Conservation (phyloP, 2,113 vertebrate genomes). For the Nothocercus julius region DNA sequence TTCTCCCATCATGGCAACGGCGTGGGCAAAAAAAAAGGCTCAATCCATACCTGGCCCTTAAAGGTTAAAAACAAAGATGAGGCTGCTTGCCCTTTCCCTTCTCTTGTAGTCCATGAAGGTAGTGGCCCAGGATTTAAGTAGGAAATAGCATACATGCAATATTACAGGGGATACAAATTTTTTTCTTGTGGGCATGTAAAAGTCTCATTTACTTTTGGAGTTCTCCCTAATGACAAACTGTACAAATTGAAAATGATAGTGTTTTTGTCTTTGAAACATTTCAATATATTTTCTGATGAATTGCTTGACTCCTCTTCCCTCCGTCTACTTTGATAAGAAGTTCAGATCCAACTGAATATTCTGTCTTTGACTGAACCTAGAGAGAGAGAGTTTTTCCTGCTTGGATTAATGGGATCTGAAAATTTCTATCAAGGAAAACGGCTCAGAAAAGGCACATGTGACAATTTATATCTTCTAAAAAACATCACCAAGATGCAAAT, state of each 20-base stretch:
- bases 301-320: neutral
- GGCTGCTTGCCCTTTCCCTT: neutral
- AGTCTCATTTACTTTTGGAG: neutral
- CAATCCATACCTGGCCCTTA: neutral
- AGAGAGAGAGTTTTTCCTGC: neutral
- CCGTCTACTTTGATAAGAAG: neutral
- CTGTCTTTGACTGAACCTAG: neutral
- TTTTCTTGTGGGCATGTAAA: neutral
- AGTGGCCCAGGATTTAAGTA: neutral
- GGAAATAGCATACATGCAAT: neutral
- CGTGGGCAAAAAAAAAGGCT: neutral
- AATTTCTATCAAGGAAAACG: neutral
- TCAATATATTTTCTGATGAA: neutral
- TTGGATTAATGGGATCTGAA: neutral
- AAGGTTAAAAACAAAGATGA: neutral
- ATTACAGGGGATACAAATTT: neutral
- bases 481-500: neutral
- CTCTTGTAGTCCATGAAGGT: neutral
- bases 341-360: neutral
- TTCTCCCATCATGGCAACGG: neutral
- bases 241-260: neutral
- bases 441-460: neutral
- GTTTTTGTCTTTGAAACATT: neutral
- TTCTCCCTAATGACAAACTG: neutral
- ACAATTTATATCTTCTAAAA: neutral